Conservation (phyloP, 1,140 invertebrate genomes). For the Chironomus striatipennis region DNA sequence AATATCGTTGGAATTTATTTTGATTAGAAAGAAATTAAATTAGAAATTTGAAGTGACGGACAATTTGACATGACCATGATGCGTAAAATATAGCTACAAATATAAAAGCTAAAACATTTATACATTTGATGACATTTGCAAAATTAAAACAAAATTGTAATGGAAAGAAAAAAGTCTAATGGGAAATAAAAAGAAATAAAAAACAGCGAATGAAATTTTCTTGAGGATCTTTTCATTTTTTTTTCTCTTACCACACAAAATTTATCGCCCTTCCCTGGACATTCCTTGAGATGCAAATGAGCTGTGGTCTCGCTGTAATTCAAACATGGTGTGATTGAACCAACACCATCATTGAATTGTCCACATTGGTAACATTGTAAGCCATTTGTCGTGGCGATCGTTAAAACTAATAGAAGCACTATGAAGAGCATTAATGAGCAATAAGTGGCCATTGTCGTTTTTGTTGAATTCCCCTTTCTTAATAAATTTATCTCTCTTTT, state of each 20-base stretch:
- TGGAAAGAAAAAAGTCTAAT: not conserved
- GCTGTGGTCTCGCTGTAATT: conserved; percentile 54
- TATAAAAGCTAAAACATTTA: too few species aligned
- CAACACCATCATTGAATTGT: conserved; percentile 70
- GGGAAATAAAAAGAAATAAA: not conserved
- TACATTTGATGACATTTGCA: conserved; percentile 10
- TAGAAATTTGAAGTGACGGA: too few species aligned
- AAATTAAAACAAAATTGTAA: not conserved
- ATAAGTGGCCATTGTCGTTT: conserved; percentile 9
- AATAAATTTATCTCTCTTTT: not conserved
- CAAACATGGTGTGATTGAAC: conserved; percentile 69
- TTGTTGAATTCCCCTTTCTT: not conserved
- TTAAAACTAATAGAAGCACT: conserved; percentile 15
- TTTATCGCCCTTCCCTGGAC: conserved; percentile 47
- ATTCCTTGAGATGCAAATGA: conserved; percentile 55
- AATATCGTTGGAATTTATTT: too few species aligned
- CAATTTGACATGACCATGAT: too few species aligned
- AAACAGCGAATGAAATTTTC: not conserved
- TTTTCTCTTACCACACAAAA: conserved; percentile 62
- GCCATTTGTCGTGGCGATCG: conserved; percentile 32
- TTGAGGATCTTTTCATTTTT: not conserved
- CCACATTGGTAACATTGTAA: conserved; percentile 67
- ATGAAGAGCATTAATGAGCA: conserved; percentile 16
- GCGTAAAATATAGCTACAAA: too few species aligned
- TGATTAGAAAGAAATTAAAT: too few species aligned